These are phyloP conservation scores for Streptopelia turtur DNA, from an alignment of 2,797 vertebrate genomes.

Conservation along the genomic window DNA sequence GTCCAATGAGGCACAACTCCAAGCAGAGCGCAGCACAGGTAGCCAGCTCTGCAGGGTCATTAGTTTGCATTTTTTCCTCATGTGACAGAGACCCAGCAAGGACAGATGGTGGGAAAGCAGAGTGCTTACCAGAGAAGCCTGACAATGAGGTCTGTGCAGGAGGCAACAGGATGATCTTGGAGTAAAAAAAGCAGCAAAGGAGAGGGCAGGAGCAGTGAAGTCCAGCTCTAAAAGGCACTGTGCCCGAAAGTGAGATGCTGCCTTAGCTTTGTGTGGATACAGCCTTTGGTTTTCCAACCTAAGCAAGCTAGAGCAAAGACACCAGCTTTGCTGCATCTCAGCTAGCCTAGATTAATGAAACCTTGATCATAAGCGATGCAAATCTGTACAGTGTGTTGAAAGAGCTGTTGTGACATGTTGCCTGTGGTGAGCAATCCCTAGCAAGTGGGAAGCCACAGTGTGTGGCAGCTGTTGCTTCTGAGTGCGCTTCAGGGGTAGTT, in stretches of 20 bases:
- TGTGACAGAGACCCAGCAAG: not conserved
- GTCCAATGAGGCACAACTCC: fast-evolving
- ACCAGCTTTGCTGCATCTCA: not conserved
- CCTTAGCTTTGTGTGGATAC: not conserved
- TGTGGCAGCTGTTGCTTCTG: conserved; percentile 17
- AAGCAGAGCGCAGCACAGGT: not conserved
- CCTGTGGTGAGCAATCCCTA: conserved; percentile 40
- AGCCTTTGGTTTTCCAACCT: not conserved
- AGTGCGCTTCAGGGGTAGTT: not conserved
- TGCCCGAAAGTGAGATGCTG: not conserved
- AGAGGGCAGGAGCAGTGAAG: not conserved
- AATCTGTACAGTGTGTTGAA: not conserved
- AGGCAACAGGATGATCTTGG: not conserved
- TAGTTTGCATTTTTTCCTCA: not conserved
- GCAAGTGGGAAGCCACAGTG: conserved; percentile 33
- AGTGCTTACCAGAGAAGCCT: not conserved
- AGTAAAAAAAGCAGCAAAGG: not conserved
- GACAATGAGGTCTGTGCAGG: not conserved
- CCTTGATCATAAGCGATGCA: not conserved
- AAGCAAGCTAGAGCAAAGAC: not conserved
- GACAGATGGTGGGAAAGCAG: not conserved
- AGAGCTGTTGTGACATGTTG: conserved; percentile 12
- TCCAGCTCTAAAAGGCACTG: not conserved
- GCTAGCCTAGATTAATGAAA: not conserved
- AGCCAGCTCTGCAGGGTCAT: not conserved